phyloP scores from a whole-genome alignment of 2,888 invertebrate genomes.

The Aspidiotus destructor region DNA sequence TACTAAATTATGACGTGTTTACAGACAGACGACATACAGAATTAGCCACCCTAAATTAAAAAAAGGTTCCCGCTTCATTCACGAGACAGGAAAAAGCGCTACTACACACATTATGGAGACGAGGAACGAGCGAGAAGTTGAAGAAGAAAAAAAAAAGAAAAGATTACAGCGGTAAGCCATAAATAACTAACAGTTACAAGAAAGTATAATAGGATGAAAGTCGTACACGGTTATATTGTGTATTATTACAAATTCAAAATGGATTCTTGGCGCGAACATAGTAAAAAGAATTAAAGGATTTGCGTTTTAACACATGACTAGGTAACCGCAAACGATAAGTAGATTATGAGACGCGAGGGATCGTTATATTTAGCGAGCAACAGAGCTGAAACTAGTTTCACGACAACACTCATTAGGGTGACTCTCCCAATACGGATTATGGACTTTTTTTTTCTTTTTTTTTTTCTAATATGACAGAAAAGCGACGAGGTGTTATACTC shows the following conservation, averaged over 20 bases:
- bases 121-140: not conserved
- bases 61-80: not conserved
- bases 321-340: conserved; percentile 31
- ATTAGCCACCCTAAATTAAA: conserved; percentile 20
- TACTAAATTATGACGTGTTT: conserved; percentile 20
- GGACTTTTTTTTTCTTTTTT: conserved; percentile 7
- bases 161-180: conserved; percentile 27
- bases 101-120: not conserved
- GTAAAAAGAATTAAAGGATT: conserved; percentile 32
- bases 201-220: conserved; percentile 26
- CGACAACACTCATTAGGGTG: conserved; percentile 23
- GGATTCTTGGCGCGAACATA: conserved; percentile 21
- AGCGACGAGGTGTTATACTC: conserved; percentile 20
- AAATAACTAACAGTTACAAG: conserved; percentile 31
- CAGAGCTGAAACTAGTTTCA: conserved; percentile 26
- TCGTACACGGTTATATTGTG: conserved; percentile 24
- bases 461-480: conserved; percentile 8
- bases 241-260: conserved; percentile 30
- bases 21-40: conserved; percentile 12
- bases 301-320: conserved; percentile 34
- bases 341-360: conserved; percentile 26
- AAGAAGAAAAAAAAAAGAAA: conserved; percentile 8
- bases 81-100: too few relatives aligned
- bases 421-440: conserved; percentile 13
- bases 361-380: conserved; percentile 11